Evolutionary conservation across 2,797 vertebrate species (phyloP).

Genomic region (Champsocephalus esox): DNA sequence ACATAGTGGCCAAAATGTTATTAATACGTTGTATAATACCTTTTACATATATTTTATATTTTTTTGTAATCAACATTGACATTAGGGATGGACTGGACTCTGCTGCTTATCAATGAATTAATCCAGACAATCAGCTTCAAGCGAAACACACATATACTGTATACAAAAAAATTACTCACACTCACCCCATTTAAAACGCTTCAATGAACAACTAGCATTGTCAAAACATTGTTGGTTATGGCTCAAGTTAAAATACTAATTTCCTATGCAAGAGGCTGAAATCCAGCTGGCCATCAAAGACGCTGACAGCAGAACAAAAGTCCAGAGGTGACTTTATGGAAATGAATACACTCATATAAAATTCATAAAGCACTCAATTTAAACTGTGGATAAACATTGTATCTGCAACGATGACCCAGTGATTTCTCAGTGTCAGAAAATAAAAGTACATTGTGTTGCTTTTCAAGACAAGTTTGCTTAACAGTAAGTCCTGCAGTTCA

Average conservation of each 20-base stretch:
- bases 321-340: slow-evolving; percentile 50
- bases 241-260: not conserved
- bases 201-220: slow-evolving; percentile 11
- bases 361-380: slow-evolving; percentile 30
- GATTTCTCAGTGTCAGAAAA: not conserved
- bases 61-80: too few relatives aligned
- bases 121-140: slow-evolving; percentile 38
- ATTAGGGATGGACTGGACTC: slow-evolving; percentile 29
- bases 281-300: slow-evolving; percentile 51
- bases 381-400: not conserved
- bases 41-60: too few relatives aligned
- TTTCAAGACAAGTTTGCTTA: not conserved
- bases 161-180: not conserved
- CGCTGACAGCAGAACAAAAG: slow-evolving; percentile 10
- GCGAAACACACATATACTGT: slow-evolving; percentile 31
- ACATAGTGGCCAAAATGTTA: too few relatives aligned
- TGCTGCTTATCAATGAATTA: slow-evolving; percentile 35
- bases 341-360: slow-evolving; percentile 38
- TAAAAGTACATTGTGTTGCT: not conserved
- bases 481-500: not conserved
- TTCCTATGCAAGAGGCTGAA: slow-evolving; percentile 29
- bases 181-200: slow-evolving; percentile 11
- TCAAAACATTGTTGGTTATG: slow-evolving; percentile 16
- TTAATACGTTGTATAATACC: too few relatives aligned
- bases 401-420: not conserved